Base-by-base conservation (phyloP, 1,140 invertebrate species). In the Schmidtea mediterranea region DNA sequence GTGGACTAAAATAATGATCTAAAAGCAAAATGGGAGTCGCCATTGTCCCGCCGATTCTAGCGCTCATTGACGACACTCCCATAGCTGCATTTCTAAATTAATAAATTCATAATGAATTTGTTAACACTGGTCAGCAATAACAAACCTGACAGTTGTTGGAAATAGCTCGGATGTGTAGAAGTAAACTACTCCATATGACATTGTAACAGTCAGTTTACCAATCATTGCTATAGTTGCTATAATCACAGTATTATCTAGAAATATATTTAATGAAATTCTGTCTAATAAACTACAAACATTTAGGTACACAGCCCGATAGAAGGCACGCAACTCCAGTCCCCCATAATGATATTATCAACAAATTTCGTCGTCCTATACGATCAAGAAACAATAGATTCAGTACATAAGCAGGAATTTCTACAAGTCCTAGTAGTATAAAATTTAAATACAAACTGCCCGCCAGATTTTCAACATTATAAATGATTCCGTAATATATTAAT, bases 401-500 rank as follows among this genome's bases (percentile, higher is more conserved):
- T 0, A 66, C 65, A 56, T 79, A 79, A 1, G 75, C 76, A 0
- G 78, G 78, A 50, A 80, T 69, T 64, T 81, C 79, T 1, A 81
- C 77, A 10, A 72, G 63, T 1, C 78, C 79, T 9, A 74, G 74
- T 51, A 81, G 66, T 49, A 74, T 68, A 60, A 80, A 81, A 58
- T 79, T 81, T 6, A 80, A 52, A 50, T 77, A 76, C 26, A 73
- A 71, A 57, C 79, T 76, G 2, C 77, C 77, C 18, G 73, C 76
- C 36, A 82, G 69, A 56, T 74, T 75, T 23, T 73, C 75, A 1
- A 76, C 75, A 55, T 78, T 79, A 71, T 79, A 76, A 0, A 78
- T 79, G 2, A 82, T 59, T 1, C 78, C 80, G 55, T 81, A 82
- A 59, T 81, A 82, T 5, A 79, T 74, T 38, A 76, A 73, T 46